Base-by-base conservation (phyloP, 1,140 invertebrate species). In the Drosophila kikkawai region DNA sequence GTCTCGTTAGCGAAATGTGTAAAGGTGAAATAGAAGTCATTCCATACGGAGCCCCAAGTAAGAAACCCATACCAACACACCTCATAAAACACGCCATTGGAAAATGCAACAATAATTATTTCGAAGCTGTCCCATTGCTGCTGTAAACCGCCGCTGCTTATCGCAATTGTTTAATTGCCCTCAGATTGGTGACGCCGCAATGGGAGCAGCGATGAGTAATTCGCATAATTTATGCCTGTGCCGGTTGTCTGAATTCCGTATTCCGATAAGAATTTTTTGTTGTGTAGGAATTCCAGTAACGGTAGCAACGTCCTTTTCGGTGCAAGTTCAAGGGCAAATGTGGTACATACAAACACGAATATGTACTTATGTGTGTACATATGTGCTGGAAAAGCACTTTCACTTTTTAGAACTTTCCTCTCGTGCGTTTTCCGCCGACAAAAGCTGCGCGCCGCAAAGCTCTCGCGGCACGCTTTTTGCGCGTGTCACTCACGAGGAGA, bases 1-100 rank as follows among this genome's bases (percentile, higher is more conserved):
- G 57, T 37, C 66, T 69, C 63, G 61, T 64, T 55, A 48, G 65
- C 61, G 44, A 64, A 67, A 85, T 82, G 55, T 90, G 85, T 91
- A 90, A 90, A 90, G 85, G 85, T 90, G 85, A 90, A 90, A 90
- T 90, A 90, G 75, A 90, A 90, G 85, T 90, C 85, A 90, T 88
- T 79, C 86, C 85, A 85, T 85, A 60, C 68, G 19, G 37, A 36
- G 37, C 55, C 34, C 60, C 53, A 47, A 56, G 47, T 36, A 22
- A 65, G 64, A 61, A 58, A 19, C 70, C 64, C 48, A 87, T 44
- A 64, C 61, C 69, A 41, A 26, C 53, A 66, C 32, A 53, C 19
- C 22, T 32, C 39, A 68, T 56, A 19, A 74, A 88, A 63, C 76
- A 86, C 76, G 76, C 71, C 63, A 80, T 80, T 36, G 59, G 77